Percentiles rank a stretch among this genome's conserved stretches.
These are phyloP conservation scores for Galleria mellonella DNA, from an alignment of 1,140 invertebrate species.

Conservation along the genomic window DNA sequence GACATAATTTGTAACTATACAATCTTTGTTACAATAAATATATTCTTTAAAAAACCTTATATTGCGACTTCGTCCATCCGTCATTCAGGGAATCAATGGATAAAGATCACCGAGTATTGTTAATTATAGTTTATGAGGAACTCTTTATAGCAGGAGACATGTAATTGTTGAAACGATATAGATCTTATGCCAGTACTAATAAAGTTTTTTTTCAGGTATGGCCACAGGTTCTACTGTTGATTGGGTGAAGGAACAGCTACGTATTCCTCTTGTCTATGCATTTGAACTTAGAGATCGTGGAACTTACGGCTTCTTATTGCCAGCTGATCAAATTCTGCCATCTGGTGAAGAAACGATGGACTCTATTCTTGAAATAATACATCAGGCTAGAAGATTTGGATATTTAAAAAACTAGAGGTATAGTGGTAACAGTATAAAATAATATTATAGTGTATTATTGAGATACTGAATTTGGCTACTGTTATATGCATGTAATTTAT, in stretches of 20 bases:
- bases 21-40: too few species aligned
- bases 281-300: slow-evolving; percentile 83
- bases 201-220: neutral
- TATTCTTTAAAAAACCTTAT: too few species aligned
- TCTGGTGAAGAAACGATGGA: slow-evolving; percentile 83
- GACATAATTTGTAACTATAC: too few species aligned
- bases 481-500: too few species aligned
- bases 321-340: slow-evolving; percentile 82
- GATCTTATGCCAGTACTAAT: too few species aligned
- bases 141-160: too few species aligned
- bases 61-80: too few species aligned
- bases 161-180: too few species aligned
- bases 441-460: neutral
- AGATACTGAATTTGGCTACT: too few species aligned
- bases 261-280: slow-evolving; percentile 80
- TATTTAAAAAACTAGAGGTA: slow-evolving; percentile 33
- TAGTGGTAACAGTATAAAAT: neutral
- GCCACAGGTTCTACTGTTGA: slow-evolving; percentile 74
- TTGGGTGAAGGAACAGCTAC: slow-evolving; percentile 78
- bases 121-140: too few species aligned
- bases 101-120: too few species aligned
- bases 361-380: slow-evolving; percentile 77
- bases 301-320: slow-evolving; percentile 84
- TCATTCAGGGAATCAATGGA: too few species aligned
- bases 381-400: slow-evolving; percentile 68